Conservation (phyloP, 2,797 vertebrate genomes). For the Dromococcyx pavoninus region DNA sequence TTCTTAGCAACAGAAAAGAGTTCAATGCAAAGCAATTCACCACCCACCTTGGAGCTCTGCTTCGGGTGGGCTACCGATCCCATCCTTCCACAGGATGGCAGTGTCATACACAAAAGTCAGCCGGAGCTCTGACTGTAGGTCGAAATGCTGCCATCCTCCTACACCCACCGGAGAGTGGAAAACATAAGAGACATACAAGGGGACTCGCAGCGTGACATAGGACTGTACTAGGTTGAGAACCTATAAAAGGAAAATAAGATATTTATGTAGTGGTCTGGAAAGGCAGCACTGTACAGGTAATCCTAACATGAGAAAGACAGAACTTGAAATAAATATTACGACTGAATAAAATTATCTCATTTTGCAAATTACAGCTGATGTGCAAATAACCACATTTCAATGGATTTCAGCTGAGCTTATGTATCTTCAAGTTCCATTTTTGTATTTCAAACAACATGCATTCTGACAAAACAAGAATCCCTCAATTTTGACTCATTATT, state of each 20-base stretch:
- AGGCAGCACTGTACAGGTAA: background rate
- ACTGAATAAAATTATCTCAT: background rate
- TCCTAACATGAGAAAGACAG: background rate
- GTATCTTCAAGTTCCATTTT: background rate
- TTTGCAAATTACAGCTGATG: background rate
- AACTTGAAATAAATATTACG: background rate
- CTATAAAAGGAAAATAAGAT: constrained; percentile 57
- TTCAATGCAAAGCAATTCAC: background rate
- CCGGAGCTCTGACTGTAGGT: constrained; percentile 90
- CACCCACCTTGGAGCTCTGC: constrained; percentile 88
- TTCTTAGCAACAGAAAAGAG: background rate
- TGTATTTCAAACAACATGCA: background rate
- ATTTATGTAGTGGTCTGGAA: background rate
- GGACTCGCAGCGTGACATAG: constrained; percentile 92
- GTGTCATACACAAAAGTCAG: constrained; percentile 97
- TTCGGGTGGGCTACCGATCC: constrained; percentile 90
- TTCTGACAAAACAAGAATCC: background rate
- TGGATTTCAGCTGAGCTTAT: background rate
- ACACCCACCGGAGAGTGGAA: constrained; percentile 89
- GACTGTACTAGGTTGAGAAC: constrained; percentile 95
- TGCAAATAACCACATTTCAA: background rate
- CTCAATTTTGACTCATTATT: background rate
- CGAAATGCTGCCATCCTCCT: constrained; percentile 95
- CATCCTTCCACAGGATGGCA: constrained; percentile 93
- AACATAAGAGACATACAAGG: constrained; percentile 92